These are phyloP conservation scores for Neogale vison DNA, from an alignment of 2,113 vertebrate species.

Conservation along the genomic window DNA sequence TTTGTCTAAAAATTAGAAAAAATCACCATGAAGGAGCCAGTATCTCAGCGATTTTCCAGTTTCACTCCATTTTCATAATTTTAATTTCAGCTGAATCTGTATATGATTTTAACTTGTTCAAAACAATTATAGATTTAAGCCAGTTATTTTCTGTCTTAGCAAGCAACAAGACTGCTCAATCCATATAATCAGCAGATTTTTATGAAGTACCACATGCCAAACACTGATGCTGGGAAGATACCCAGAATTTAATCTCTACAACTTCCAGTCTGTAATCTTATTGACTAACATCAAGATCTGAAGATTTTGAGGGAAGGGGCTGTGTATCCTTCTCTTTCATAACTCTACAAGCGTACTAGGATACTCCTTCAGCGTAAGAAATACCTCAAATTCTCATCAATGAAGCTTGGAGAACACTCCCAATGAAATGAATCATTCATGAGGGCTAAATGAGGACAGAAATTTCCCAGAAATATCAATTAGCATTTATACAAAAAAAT, in stretches of 20 bases:
- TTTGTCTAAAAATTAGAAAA: slow-evolving; percentile 82
- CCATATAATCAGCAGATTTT: not conserved
- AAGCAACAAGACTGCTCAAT: not conserved
- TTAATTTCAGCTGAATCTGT: not conserved
- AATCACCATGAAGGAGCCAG: not conserved
- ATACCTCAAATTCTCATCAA: not conserved
- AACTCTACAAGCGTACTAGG: not conserved
- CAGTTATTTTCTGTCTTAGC: slow-evolving; percentile 5
- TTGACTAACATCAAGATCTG: not conserved
- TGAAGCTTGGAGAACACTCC: not conserved
- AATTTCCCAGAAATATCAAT: slow-evolving; percentile 25
- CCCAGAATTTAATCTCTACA: not conserved
- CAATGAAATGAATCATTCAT: not conserved
- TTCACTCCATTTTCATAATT: not conserved
- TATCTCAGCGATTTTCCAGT: not conserved
- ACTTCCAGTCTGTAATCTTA: not conserved
- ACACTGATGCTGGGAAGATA: not conserved
- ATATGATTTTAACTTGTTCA: slow-evolving; percentile 17
- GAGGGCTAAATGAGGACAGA: not conserved
- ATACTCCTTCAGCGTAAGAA: not conserved
- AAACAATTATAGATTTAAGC: slow-evolving; percentile 17
- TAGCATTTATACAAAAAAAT: not conserved
- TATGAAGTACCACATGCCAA: not conserved
- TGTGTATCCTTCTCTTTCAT: not conserved
- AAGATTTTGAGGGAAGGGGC: not conserved